These are phyloP conservation scores for Rachycentron canadum DNA, from an alignment of 2,797 vertebrate genomes.

Conservation along the genomic window DNA sequence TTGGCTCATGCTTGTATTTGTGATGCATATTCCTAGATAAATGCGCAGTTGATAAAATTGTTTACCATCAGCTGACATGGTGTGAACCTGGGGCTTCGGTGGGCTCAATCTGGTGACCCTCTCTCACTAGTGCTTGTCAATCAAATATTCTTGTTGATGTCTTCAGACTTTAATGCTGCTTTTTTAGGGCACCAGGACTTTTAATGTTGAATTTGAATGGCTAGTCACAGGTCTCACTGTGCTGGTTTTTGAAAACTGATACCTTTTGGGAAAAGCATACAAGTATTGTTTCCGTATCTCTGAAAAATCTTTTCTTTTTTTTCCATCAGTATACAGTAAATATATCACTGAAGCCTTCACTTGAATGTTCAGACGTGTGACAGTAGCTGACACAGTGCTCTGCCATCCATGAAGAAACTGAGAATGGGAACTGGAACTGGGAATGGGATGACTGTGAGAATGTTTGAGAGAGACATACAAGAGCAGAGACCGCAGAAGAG, in stretches of 20 bases:
- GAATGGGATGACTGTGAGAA: constrained; percentile 38
- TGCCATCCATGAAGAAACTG: constrained; percentile 65
- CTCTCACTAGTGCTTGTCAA: neutral
- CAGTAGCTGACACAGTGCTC: constrained; percentile 71
- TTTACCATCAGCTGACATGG: neutral
- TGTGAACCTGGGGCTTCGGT: neutral
- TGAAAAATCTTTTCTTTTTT: neutral
- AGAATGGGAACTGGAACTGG: too few relatives aligned
- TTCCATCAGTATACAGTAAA: constrained; percentile 59
- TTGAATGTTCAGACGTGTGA: constrained; percentile 60
- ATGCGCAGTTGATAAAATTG: neutral
- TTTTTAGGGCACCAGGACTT: neutral
- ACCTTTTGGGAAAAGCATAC: constrained; percentile 11
- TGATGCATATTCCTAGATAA: neutral
- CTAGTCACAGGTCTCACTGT: constrained; percentile 2
- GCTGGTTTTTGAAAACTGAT: constrained; percentile 12
- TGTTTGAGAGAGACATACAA: constrained; percentile 40
- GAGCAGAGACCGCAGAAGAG: constrained; percentile 42
- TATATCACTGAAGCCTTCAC: constrained; percentile 60
- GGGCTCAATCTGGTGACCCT: neutral
- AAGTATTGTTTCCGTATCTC: constrained; percentile 32
- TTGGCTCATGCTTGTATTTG: neutral
- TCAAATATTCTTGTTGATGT: neutral
- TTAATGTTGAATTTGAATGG: constrained; percentile 19
- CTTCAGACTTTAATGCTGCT: neutral